Evolutionary conservation across 2,888 invertebrate species (phyloP).

Genomic region (Biston betularia): DNA sequence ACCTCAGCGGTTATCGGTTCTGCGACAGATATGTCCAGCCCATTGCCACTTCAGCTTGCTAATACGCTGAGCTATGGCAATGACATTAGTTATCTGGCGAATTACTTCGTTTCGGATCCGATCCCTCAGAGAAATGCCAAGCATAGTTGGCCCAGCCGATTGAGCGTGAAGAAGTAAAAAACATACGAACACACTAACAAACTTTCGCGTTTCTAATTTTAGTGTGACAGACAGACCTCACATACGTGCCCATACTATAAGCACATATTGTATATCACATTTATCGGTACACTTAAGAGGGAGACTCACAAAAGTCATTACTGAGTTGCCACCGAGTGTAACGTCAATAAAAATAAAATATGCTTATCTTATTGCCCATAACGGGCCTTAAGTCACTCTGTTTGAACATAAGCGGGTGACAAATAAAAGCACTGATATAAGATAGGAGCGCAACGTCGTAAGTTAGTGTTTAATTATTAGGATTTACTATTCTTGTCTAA

Average conservation of each 20-base stretch:
- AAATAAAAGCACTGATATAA: constrained; percentile 42
- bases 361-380: constrained; percentile 62
- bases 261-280: constrained; percentile 34
- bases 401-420: constrained; percentile 60
- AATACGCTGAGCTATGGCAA: too few species aligned
- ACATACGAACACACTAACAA: too few species aligned
- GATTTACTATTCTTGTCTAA: constrained; percentile 48
- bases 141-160: too few species aligned
- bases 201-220: background rate
- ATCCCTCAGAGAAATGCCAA: too few species aligned
- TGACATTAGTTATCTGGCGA: too few species aligned
- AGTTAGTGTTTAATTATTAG: constrained; percentile 22
- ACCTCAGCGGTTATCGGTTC: too few species aligned
- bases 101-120: too few species aligned
- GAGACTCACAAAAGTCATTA: constrained; percentile 59
- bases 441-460: constrained; percentile 32
- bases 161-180: too few species aligned
- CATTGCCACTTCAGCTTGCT: too few species aligned
- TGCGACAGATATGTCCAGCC: too few species aligned
- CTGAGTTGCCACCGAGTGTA: constrained; percentile 56
- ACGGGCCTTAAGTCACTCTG: constrained; percentile 61
- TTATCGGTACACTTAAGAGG: constrained; percentile 60
- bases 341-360: constrained; percentile 69
- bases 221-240: constrained; percentile 5
- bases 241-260: background rate